These are phyloP conservation scores for Tenthredo scrophulariae DNA, from an alignment of 2,888 invertebrate genomes.

Conservation along the genomic window DNA sequence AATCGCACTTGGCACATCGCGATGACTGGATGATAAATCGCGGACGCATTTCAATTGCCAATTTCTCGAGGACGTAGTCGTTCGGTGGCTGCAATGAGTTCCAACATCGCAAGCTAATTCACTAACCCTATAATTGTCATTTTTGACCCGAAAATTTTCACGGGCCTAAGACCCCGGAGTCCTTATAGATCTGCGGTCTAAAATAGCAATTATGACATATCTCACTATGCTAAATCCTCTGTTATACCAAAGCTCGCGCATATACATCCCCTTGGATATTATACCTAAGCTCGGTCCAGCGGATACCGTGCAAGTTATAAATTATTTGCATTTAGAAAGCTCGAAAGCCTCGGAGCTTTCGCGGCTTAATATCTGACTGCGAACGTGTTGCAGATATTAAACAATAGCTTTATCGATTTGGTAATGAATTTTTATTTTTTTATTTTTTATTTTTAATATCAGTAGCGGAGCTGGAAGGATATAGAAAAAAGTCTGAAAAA, in stretches of 20 bases:
- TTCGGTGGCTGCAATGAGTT: not conserved
- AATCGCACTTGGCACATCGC: constrained; percentile 42
- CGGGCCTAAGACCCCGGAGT: not conserved
- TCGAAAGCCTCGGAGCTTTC: not conserved
- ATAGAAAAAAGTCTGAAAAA: too few species aligned
- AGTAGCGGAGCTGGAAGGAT: too few species aligned
- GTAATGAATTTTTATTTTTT: not conserved
- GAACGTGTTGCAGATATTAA: not conserved
- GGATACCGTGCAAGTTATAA: not conserved
- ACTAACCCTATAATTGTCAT: constrained; percentile 41
- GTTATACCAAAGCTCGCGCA: not conserved
- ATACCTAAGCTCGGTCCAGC: not conserved
- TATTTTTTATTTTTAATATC: not conserved
- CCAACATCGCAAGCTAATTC: constrained; percentile 11
- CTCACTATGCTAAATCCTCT: not conserved
- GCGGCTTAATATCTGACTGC: not conserved
- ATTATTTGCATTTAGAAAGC: constrained; percentile 38
- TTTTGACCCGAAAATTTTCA: not conserved
- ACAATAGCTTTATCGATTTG: not conserved
- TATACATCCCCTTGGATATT: not conserved
- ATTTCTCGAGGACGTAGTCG: constrained; percentile 43
- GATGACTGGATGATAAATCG: constrained; percentile 46
- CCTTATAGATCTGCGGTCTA: not conserved
- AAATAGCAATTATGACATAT: constrained; percentile 39
- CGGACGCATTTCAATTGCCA: constrained; percentile 47